phyloP scores from a whole-genome alignment of 2,888 invertebrate species.

The Eupithecia vulgata region DNA sequence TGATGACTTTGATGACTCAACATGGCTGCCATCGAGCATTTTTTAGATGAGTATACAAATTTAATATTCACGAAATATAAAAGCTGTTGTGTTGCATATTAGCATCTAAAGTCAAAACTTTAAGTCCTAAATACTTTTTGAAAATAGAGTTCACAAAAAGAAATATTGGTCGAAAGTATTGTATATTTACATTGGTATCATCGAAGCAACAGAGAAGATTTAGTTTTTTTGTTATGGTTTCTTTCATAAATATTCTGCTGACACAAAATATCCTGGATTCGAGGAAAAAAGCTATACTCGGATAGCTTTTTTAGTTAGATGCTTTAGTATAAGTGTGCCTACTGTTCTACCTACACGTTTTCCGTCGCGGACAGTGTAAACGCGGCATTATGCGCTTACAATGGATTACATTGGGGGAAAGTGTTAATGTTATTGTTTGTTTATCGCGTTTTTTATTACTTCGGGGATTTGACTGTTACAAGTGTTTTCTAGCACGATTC shows the following conservation, averaged over 20 bases:
- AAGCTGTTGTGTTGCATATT: no score
- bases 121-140: no score
- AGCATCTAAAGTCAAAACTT: no score
- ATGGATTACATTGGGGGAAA: conserved; percentile 39
- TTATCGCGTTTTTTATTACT: conserved; percentile 42
- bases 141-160: no score
- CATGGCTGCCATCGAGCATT: no score
- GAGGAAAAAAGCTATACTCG: no score
- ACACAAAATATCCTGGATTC: neutral
- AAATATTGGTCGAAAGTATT: no score
- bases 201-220: no score
- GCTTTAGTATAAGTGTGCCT: conserved; percentile 7
- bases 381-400: conserved; percentile 36
- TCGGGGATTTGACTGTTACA: conserved; percentile 31
- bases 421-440: conserved; percentile 43
- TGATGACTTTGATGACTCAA: no score
- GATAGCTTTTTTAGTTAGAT: neutral
- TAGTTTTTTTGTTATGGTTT: neutral
- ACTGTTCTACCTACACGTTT: conserved; percentile 10
- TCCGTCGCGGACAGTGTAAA: conserved; percentile 33
- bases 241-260: neutral
- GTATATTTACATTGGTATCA: no score
- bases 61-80: no score
- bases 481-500: conserved; percentile 20
- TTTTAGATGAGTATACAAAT: no score